Conservation (phyloP, 1,140 invertebrate genomes). For the Brachionus asplanchnoidis region DNA sequence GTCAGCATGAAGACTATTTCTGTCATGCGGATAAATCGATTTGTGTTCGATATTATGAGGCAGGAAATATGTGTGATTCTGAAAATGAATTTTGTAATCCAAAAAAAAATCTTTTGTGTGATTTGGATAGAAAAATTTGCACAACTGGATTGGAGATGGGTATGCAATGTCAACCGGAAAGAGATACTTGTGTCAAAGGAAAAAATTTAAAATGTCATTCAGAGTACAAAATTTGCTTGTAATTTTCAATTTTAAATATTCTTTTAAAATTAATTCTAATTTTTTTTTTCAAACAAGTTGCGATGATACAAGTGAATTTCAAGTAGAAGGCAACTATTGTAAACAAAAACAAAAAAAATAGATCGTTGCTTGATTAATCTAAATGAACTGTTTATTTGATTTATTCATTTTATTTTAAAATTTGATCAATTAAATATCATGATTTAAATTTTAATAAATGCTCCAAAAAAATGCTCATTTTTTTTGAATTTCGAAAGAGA, state of each 20-base stretch:
- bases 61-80: not conserved
- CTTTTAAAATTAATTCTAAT: not conserved
- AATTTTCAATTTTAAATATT: not conserved
- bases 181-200: not conserved
- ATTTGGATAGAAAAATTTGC: not conserved
- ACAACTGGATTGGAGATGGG: not conserved
- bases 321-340: not conserved
- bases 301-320: not conserved
- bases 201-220: not conserved
- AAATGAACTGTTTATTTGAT: not conserved
- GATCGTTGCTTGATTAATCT: not conserved
- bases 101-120: not conserved
- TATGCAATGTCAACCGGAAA: not conserved
- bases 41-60: not conserved
- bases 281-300: not conserved
- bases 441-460: not conserved
- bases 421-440: not conserved
- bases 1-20: not conserved
- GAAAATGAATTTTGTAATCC: not conserved
- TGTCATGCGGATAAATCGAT: not conserved
- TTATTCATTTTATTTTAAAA: not conserved
- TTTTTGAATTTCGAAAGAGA: not conserved
- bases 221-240: not conserved
- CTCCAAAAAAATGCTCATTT: not conserved
- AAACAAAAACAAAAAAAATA: not conserved